Base-by-base conservation (phyloP, 1,140 invertebrate species). In the Platyscapa corneri region DNA sequence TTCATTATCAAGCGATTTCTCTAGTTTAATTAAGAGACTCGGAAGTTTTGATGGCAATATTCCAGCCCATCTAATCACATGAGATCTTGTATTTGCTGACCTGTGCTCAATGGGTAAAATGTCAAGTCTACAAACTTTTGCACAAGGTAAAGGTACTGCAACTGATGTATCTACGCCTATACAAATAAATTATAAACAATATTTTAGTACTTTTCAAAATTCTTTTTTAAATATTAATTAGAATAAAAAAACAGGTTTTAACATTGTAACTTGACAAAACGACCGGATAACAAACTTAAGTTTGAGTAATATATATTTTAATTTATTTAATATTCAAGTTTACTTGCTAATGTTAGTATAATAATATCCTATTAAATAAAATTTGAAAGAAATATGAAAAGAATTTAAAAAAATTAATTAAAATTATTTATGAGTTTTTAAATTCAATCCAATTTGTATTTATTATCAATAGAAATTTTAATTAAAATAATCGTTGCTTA, bases 1-100 rank as follows among this genome's bases (percentile, higher is more conserved):
- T 34, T 93, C 90, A 87, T 94, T 93, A 8, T 92, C 90, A 14
- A 94, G 86, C 70, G 93, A 92, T 86, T 93, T 94, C 88, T 94
- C 93, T 77, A 94, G 89, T 87, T 94, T 93, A 56, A 86, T 87
- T 39, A 93, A 83, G 10, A 94, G 88, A 27, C 91, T 93, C 53
- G 93, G 93, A 81, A 94, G 89, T 90, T 94, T 94, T 14, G 65
- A 0, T 30, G 93, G 93, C 67, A 94, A 88, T 27, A 78, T 83
- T 42, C 92, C 93, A 7, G 90, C 87, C 93, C 93, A 94, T 83
- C 88, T 90, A 16, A 93, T 88, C 14, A 93, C 84, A 83, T 92
- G 90, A 3, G 91, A 89, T 16, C 87, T 88, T 8, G 87, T 56
- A 75, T 91, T 90, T 77, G 90, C 86, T n/a, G 88, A 82, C 77